phyloP scores from a whole-genome alignment of 2,888 invertebrate genomes.

The Drosophila emarginata region DNA sequence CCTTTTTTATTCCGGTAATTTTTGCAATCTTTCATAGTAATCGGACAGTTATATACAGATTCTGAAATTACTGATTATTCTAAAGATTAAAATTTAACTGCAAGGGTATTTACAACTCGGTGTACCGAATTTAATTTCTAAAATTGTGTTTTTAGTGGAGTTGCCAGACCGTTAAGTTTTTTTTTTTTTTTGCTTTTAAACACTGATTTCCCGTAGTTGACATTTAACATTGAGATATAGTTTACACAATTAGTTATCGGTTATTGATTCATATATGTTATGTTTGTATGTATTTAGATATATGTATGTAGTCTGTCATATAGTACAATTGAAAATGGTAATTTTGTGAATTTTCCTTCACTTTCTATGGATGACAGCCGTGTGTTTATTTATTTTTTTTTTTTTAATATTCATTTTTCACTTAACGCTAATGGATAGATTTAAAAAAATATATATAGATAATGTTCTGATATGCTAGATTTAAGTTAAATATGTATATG shows the following conservation, averaged over 20 bases:
- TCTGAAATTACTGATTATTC: neutral
- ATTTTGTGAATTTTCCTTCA: conserved; percentile 30
- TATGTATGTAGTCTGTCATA: neutral
- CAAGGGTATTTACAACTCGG: neutral
- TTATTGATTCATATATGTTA: conserved; percentile 20
- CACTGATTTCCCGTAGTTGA: conserved; percentile 53
- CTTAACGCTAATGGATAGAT: conserved; percentile 28
- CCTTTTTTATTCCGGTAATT: too few relatives aligned
- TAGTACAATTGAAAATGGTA: conserved; percentile 19
- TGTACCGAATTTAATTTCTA: neutral
- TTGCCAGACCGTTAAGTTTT: too few relatives aligned
- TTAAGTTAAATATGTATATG: conserved; percentile 22
- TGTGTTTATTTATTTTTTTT: too few relatives aligned
- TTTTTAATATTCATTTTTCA: conserved; percentile 20
- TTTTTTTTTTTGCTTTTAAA: conserved; percentile 14
- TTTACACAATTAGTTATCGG: conserved; percentile 20
- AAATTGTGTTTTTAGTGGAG: neutral
- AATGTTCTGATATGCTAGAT: conserved; percentile 24
- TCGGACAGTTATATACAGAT: neutral
- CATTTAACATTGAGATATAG: conserved; percentile 49
- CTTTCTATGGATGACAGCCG: conserved; percentile 53
- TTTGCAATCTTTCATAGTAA: too few relatives aligned
- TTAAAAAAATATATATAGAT: conserved; percentile 54
- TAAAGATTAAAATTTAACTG: neutral
- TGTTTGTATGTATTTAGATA: neutral